Conservation (phyloP, 2,888 invertebrate species). For the Dryadula phaetusa region DNA sequence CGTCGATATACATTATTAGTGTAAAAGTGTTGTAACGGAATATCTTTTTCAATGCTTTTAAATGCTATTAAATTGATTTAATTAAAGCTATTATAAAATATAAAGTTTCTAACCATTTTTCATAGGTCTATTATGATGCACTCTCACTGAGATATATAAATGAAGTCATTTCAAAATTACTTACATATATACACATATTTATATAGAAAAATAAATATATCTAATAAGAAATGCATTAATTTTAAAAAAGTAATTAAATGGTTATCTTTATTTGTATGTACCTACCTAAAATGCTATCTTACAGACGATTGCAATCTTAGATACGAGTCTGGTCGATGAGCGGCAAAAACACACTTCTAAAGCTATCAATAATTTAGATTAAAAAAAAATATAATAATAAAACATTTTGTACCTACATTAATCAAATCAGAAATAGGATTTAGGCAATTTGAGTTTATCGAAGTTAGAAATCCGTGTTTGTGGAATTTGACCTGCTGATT, state of each 20-base stretch:
- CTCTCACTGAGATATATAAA: too few relatives aligned
- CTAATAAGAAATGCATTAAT: not conserved
- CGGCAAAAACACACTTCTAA: conserved; percentile 2
- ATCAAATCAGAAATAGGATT: not conserved
- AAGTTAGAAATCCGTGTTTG: too few relatives aligned
- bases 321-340: not conserved
- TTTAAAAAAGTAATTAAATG: not conserved
- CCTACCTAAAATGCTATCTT: not conserved
- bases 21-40: too few relatives aligned
- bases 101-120: too few relatives aligned
- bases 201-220: too few relatives aligned
- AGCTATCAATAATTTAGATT: not conserved
- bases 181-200: too few relatives aligned
- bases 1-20: not conserved
- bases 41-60: too few relatives aligned
- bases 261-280: conserved; percentile 2
- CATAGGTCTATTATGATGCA: too few relatives aligned
- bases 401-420: not conserved
- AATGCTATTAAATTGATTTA: too few relatives aligned
- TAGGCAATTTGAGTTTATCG: not conserved
- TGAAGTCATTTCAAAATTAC: too few relatives aligned
- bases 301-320: conserved; percentile 8
- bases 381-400: not conserved
- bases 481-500: too few relatives aligned
- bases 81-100: too few relatives aligned